phyloP scores from a whole-genome alignment of 2,888 invertebrate genomes.

The Dioctria rufipes region DNA sequence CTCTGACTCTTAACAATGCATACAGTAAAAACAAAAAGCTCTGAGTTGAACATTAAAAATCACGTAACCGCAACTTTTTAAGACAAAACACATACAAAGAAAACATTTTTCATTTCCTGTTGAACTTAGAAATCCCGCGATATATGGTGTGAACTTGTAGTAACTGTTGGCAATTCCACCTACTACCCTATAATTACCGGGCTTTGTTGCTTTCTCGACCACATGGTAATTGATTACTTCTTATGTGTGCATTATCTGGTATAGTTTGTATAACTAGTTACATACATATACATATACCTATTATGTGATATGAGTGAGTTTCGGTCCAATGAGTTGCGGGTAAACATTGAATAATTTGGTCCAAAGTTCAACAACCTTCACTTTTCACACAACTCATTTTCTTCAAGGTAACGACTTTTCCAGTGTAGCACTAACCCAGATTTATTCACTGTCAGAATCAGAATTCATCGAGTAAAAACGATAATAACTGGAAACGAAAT shows the following conservation, averaged over 20 bases:
- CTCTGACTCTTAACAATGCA: background rate
- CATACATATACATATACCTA: background rate
- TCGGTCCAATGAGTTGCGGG: conserved; percentile 37
- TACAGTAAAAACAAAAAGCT: background rate
- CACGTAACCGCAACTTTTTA: too few relatives aligned
- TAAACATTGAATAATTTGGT: conserved; percentile 35
- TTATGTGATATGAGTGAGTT: conserved; percentile 25
- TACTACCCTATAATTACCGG: conserved; percentile 22
- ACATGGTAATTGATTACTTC: conserved; percentile 27
- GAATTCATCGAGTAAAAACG: background rate
- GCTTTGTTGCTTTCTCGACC: conserved; percentile 42
- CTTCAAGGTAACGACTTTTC: background rate
- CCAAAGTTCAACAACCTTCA: conserved; percentile 43
- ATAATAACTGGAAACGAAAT: background rate
- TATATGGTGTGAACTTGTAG: background rate
- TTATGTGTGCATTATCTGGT: background rate
- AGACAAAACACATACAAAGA: background rate
- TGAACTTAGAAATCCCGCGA: background rate
- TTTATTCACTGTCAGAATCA: too few relatives aligned
- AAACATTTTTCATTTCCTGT: background rate
- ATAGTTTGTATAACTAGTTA: too few relatives aligned
- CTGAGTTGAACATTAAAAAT: background rate
- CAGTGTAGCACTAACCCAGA: background rate
- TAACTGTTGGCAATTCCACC: conserved; percentile 2
- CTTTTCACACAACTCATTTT: conserved; percentile 3